phyloP scores from a whole-genome alignment of 2,113 vertebrate genomes.

The Murina feae region DNA sequence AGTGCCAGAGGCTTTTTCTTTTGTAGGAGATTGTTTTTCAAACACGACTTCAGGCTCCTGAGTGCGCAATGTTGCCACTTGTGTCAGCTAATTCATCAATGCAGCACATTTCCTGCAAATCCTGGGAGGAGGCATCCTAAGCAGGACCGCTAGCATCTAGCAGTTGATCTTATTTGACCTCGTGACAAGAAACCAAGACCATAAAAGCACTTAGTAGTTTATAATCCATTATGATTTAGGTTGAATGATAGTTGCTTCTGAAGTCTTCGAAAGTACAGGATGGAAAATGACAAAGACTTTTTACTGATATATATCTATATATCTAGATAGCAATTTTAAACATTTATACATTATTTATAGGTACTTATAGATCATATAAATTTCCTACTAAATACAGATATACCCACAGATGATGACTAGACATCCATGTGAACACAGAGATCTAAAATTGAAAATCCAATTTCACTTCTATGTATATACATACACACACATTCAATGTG shows the following conservation, averaged over 20 bases:
- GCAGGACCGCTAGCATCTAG: neutral
- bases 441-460: neutral
- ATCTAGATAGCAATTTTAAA: neutral
- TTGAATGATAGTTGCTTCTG: neutral
- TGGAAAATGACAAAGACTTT: neutral
- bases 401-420: neutral
- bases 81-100: neutral
- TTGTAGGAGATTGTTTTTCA: neutral
- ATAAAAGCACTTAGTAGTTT: neutral
- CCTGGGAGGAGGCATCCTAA: neutral
- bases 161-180: neutral
- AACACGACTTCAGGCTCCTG: conserved; percentile 25
- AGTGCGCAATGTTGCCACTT: neutral
- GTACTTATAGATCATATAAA: neutral
- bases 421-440: neutral
- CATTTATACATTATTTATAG: neutral
- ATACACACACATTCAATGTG: neutral
- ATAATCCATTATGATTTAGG: neutral
- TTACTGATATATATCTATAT: neutral
- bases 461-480: neutral
- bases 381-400: neutral
- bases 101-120: neutral
- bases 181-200: neutral
- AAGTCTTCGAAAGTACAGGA: neutral
- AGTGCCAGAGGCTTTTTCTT: conserved; percentile 15